Evolutionary conservation across 2,113 vertebrate species (phyloP).

Genomic region (Urocitellus parryii): DNA sequence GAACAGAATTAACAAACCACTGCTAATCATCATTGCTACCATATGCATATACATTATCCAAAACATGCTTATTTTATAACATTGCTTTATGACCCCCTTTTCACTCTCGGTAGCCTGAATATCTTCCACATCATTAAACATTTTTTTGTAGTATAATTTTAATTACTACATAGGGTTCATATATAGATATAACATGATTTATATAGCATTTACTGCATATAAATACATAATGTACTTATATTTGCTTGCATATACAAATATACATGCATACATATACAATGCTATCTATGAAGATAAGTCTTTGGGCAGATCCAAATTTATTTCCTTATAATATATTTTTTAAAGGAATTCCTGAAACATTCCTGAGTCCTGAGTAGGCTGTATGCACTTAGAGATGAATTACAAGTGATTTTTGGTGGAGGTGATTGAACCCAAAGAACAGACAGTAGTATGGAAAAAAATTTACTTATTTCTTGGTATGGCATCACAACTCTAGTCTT

Average conservation of each 20-base stretch:
- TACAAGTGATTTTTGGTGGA: not conserved
- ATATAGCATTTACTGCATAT: not conserved
- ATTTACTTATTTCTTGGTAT: not conserved
- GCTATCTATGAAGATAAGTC: not conserved
- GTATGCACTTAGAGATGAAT: not conserved
- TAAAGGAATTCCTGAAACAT: not conserved
- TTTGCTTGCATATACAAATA: not conserved
- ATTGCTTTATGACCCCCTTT: not conserved
- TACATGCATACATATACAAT: not conserved
- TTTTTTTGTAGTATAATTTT: slow-evolving; percentile 3
- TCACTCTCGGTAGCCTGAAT: not conserved
- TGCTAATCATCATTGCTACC: not conserved
- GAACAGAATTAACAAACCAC: not conserved
- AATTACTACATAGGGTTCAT: not conserved
- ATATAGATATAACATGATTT: not conserved
- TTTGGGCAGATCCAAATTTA: not conserved
- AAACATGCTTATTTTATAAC: not conserved
- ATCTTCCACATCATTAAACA: not conserved
- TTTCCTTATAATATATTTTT: slow-evolving; percentile 15
- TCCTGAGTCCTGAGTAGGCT: not conserved
- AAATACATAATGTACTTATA: not conserved
- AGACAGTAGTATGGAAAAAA: not conserved
- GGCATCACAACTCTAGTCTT: not conserved
- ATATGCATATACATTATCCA: not conserved
- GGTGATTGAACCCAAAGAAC: not conserved